These are phyloP conservation scores for Euglossa dilemma DNA, from an alignment of 1,140 invertebrate species.

Conservation along the genomic window DNA sequence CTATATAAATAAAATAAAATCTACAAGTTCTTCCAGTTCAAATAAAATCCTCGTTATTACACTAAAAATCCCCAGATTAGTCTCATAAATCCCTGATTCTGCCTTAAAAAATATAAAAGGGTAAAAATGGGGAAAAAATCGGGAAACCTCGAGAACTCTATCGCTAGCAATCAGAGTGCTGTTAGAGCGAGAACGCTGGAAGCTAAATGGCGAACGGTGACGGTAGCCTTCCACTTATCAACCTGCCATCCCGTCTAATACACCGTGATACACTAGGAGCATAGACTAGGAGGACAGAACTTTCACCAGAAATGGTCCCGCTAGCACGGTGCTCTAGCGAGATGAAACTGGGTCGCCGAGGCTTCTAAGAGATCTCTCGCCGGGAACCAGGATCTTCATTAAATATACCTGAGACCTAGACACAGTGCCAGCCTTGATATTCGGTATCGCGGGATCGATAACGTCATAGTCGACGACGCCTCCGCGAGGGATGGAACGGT, in stretches of 20 bases:
- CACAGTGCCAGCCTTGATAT: conserved; percentile 14
- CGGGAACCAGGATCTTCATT: conserved; percentile 17
- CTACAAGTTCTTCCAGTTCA: too few species aligned
- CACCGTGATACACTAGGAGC: background rate
- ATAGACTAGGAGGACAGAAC: background rate
- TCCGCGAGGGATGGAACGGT: background rate
- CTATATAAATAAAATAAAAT: too few species aligned
- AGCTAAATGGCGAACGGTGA: background rate
- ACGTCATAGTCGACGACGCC: background rate
- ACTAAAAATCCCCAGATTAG: too few species aligned
- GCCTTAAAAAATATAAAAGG: too few species aligned
- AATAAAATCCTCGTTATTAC: too few species aligned
- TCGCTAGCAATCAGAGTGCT: too few species aligned
- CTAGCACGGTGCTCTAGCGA: background rate
- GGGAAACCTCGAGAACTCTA: too few species aligned
- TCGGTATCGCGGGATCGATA: conserved; percentile 21
- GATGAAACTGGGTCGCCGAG: background rate
- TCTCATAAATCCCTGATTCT: too few species aligned
- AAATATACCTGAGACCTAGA: conserved; percentile 21
- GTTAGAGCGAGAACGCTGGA: too few species aligned
- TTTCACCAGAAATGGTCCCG: background rate
- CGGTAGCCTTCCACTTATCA: background rate
- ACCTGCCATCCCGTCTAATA: background rate
- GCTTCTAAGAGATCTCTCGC: background rate
- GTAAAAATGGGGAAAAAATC: too few species aligned